Percentiles rank a stretch among this genome's conserved stretches.
Evolutionary conservation across 2,797 vertebrate genomes (phyloP).

Genomic region (Sebastes nivosus): DNA sequence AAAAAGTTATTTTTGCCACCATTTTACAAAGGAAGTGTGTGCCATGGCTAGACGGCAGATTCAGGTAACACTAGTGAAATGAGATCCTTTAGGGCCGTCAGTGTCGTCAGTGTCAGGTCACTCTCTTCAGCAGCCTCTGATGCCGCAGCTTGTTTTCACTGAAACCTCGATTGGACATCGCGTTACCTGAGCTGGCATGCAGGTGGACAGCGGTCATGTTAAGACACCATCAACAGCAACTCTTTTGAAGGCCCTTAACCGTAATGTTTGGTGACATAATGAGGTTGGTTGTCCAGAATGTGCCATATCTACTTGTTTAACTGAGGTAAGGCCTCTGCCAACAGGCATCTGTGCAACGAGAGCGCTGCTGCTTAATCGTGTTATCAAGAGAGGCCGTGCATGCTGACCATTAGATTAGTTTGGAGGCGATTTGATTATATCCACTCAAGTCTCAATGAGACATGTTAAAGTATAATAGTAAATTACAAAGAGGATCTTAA

Average conservation of each 20-base stretch:
- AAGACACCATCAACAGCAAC: constrained; percentile 39
- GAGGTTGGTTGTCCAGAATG: constrained; percentile 67
- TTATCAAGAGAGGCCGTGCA: constrained; percentile 53
- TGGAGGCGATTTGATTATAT: constrained; percentile 59
- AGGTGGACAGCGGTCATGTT: constrained; percentile 63
- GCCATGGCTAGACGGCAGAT: not conserved
- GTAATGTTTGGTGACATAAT: constrained; percentile 76
- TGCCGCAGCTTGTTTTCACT: not conserved
- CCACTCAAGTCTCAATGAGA: constrained; percentile 61
- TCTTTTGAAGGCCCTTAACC: constrained; percentile 61
- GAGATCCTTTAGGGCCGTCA: not conserved
- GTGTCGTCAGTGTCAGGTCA: constrained; percentile 36
- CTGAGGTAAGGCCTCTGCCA: constrained; percentile 63
- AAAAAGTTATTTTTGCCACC: not conserved
- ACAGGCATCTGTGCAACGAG: constrained; percentile 44
- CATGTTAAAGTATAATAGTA: constrained; percentile 41
- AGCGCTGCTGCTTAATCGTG: constrained; percentile 57
- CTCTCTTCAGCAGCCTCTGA: constrained; percentile 17
- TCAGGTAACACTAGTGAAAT: constrained; percentile 21
- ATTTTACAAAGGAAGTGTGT: not conserved
- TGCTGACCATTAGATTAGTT: constrained; percentile 67
- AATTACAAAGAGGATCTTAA: constrained; percentile 30
- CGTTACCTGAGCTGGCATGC: constrained; percentile 40
- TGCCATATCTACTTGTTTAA: constrained; percentile 46
- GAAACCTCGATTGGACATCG: constrained; percentile 21